Base-by-base conservation (phyloP, 2,113 vertebrate species). In the Amazona vittata region DNA sequence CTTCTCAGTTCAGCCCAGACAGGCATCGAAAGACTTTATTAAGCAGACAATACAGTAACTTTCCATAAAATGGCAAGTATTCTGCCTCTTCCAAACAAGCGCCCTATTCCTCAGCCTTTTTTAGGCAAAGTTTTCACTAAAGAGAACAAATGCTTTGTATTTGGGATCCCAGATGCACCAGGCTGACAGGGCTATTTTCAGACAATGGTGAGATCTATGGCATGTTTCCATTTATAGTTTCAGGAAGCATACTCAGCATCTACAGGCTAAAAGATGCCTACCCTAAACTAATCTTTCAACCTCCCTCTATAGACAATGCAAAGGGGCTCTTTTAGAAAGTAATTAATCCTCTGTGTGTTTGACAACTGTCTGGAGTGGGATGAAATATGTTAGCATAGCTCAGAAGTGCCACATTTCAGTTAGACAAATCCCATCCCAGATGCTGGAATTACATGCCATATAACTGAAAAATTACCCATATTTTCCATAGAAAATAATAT, bases 211-310 rank as follows among this genome's bases (percentile, higher is more conserved):
- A 90, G 83, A 86, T 94, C 65, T 89, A 75, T 86, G 91, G 86
- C 89, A 93, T 60, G 89, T 94, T 96, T 96, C 95, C 92, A 93
- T 96, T 95, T 94, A 95, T 90, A 96, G 94, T 78, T 96, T 94
- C 86, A 90, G 90, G 69, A 93, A 93, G 69, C 3, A 0, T 52
- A 86, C 60, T 89, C 76, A 90, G 83, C 82, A 96, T 96, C 89
- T 84, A 63, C 73, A 52, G 49, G 43, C 78, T 79, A 31, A 39
- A 79, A 70, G 73, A 80, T 87, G 73, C 20, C 73, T 80, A 43
- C 83, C 68, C 91, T 64, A 78, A 86, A 84, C 14, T 28, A 39
- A 89, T 84, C 52, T 85, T 91, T 82, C 76, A 31, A 80, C 76
- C 19, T 88, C 44, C 25, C 70, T 73, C 75, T 63, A 44, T 11